Evolutionary conservation across 1,140 invertebrate genomes (phyloP).

Genomic region (Drosophila sp.): DNA sequence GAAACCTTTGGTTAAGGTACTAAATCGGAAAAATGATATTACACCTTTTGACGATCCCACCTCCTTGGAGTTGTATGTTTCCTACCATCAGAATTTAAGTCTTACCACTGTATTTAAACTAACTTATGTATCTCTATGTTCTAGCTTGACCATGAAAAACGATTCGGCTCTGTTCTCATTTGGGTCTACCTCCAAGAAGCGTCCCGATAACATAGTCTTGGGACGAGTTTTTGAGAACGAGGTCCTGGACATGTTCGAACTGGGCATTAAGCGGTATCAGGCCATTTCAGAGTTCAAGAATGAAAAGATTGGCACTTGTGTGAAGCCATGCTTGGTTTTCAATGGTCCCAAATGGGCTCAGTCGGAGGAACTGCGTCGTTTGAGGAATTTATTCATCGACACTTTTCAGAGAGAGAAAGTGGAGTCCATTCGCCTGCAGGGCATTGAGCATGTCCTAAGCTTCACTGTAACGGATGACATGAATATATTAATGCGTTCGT

Average conservation of each 20-base stretch:
- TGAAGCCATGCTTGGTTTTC: slow-evolving; percentile 96
- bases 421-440: slow-evolving; percentile 92
- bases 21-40: slow-evolving; percentile 92
- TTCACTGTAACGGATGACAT: slow-evolving; percentile 92
- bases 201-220: slow-evolving; percentile 95
- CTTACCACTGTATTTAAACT: neutral
- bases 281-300: slow-evolving; percentile 91
- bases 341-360: slow-evolving; percentile 96
- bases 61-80: slow-evolving; percentile 89
- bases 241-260: slow-evolving; percentile 97
- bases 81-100: neutral
- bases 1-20: slow-evolving; percentile 91
- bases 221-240: slow-evolving; percentile 95
- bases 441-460: slow-evolving; percentile 95
- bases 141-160: slow-evolving; percentile 90
- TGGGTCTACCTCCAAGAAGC: slow-evolving; percentile 96
- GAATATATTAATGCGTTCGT: slow-evolving; percentile 93
- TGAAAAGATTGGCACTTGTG: slow-evolving; percentile 90
- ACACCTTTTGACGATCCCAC: slow-evolving; percentile 93
- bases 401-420: slow-evolving; percentile 95
- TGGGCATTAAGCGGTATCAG: slow-evolving; percentile 94
- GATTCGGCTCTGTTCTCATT: slow-evolving; percentile 95
- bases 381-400: slow-evolving; percentile 96
- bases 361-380: slow-evolving; percentile 89
- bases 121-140: slow-evolving; percentile 43